These are phyloP conservation scores for Conops quadrifasciatus DNA, from an alignment of 2,888 invertebrate genomes.

Conservation along the genomic window DNA sequence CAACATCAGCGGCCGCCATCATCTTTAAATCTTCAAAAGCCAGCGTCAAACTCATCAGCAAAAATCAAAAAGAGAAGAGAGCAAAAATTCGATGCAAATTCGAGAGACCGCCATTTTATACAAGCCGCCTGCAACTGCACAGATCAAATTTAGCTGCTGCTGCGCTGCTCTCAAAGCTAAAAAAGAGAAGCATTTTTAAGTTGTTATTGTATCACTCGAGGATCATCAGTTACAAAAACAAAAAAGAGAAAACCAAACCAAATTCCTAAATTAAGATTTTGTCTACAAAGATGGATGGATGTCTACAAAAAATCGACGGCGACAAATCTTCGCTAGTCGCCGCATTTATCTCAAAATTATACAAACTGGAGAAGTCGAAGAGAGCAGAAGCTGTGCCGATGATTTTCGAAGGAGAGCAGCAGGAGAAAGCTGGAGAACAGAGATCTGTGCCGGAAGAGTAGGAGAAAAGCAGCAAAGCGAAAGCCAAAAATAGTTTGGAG, in stretches of 20 bases:
- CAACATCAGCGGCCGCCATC: constrained; percentile 8
- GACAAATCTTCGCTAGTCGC: constrained; percentile 51
- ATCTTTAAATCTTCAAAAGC: constrained; percentile 19
- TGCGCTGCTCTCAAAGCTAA: no score
- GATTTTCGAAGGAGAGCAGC: neutral
- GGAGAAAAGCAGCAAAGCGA: no score
- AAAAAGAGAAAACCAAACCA: constrained; percentile 54
- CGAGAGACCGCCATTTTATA: constrained; percentile 28
- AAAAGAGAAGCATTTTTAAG: no score
- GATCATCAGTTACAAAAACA: constrained; percentile 40
- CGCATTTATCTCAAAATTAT: constrained; percentile 21
- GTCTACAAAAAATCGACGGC: no score
- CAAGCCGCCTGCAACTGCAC: constrained; percentile 4
- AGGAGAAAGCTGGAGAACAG: no score
- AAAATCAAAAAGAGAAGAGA: constrained; percentile 26
- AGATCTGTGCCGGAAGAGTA: no score
- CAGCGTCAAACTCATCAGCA: constrained; percentile 7
- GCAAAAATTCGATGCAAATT: constrained; percentile 16
- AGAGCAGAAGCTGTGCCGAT: constrained; percentile 35
- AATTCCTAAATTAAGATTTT: neutral
- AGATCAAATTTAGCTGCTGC: no score
- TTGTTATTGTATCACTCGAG: no score
- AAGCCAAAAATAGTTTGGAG: no score
- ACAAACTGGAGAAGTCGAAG: no score
- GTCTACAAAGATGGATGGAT: no score